These are phyloP conservation scores for Rhynchonycteris naso DNA, from an alignment of 2,797 vertebrate genomes.

Conservation along the genomic window DNA sequence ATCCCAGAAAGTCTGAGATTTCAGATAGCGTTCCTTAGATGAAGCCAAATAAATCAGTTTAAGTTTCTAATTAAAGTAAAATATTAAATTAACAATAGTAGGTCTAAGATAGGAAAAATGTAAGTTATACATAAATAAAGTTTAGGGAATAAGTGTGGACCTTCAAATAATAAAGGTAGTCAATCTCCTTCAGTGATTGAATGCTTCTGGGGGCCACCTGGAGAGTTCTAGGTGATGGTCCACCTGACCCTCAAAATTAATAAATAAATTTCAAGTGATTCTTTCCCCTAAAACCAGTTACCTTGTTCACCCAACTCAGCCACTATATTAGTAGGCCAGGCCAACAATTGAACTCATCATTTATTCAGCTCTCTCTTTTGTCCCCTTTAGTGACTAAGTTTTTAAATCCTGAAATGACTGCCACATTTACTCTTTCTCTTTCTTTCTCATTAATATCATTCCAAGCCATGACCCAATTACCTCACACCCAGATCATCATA, in stretches of 20 bases:
- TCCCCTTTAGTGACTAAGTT: not conserved
- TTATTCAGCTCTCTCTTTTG: not conserved
- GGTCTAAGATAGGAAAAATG: not conserved
- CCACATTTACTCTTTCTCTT: conserved; percentile 44
- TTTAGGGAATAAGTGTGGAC: not conserved
- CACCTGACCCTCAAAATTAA: not conserved
- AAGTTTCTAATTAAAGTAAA: conserved; percentile 60
- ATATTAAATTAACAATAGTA: conserved; percentile 24
- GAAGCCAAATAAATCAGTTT: conserved; percentile 52
- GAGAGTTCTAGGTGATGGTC: not conserved
- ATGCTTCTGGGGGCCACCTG: not conserved
- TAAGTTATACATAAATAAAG: not conserved
- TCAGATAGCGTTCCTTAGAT: conserved; percentile 23
- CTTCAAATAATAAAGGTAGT: not conserved
- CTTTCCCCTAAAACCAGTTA: not conserved
- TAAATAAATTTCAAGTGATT: not conserved
- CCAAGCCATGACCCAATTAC: conserved; percentile 66
- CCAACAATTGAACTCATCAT: not conserved
- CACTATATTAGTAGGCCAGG: not conserved
- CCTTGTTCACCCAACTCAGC: not conserved
- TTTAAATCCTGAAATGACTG: conserved; percentile 38
- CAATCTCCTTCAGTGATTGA: not conserved
- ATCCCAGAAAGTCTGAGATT: conserved; percentile 43
- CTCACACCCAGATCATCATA: conserved; percentile 31
- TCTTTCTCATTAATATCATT: conserved; percentile 61